phyloP scores from a whole-genome alignment of 1,140 invertebrate species.

The Coptotermes formosanus region DNA sequence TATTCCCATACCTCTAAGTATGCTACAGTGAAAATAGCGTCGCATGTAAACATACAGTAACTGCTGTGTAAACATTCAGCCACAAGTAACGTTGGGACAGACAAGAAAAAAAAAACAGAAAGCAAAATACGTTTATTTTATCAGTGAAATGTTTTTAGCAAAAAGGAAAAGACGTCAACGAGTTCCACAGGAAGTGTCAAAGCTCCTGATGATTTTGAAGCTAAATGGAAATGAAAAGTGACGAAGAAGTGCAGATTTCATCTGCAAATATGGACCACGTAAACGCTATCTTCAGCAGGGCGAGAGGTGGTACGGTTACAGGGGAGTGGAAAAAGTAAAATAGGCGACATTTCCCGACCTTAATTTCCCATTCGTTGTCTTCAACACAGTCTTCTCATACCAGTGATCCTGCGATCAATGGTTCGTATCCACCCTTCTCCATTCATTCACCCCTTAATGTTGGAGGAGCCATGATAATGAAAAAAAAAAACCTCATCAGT shows the following conservation, averaged over 20 bases:
- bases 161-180: background rate
- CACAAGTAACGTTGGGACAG: background rate
- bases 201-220: constrained; percentile 31
- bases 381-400: background rate
- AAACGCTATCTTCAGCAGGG: background rate
- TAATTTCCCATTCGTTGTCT: background rate
- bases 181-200: constrained; percentile 31
- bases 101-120: background rate
- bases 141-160: background rate
- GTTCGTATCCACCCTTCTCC: background rate
- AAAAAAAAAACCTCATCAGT: background rate
- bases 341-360: background rate
- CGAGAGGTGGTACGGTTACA: constrained; percentile 15
- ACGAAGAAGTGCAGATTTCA: constrained; percentile 28
- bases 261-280: background rate
- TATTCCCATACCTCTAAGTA: background rate
- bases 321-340: constrained; percentile 35
- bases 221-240: constrained; percentile 27
- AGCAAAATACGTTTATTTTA: background rate
- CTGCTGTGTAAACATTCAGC: background rate
- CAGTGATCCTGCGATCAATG: background rate
- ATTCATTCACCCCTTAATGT: background rate
- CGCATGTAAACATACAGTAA: background rate
- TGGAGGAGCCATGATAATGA: background rate
- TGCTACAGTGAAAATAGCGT: background rate